Evolutionary conservation across 2,113 vertebrate species (phyloP).

Genomic region (Anolis carolinensis): DNA sequence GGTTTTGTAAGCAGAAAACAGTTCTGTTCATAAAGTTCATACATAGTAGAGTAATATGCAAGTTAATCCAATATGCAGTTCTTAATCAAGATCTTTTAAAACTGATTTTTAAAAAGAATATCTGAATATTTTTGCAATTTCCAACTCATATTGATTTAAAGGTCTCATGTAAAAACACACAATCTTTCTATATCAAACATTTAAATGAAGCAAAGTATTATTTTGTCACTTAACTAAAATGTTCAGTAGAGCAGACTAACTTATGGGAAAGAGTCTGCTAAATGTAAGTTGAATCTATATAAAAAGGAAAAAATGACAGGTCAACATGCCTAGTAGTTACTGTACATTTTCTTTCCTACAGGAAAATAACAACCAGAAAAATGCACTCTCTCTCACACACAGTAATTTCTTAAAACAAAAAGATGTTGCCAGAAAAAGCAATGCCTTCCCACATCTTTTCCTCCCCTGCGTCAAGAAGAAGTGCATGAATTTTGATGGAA

Average conservation of each 20-base stretch:
- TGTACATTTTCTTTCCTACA: slow-evolving; percentile 40
- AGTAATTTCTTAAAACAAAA: slow-evolving; percentile 68
- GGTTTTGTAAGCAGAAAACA: not conserved
- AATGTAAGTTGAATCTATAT: not conserved
- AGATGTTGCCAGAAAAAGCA: slow-evolving; percentile 52
- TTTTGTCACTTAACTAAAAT: not conserved
- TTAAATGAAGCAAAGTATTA: not conserved
- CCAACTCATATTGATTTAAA: not conserved
- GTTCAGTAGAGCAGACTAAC: not conserved
- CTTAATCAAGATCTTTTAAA: not conserved
- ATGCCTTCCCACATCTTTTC: not conserved
- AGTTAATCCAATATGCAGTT: not conserved
- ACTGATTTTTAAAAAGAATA: not conserved
- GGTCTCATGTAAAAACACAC: not conserved
- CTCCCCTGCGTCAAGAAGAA: slow-evolving; percentile 23
- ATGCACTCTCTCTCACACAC: not conserved
- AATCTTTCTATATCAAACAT: not conserved
- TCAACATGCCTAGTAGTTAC: slow-evolving; percentile 41
- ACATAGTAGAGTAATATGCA: not conserved
- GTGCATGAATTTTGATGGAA: slow-evolving; percentile 64
- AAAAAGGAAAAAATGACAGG: slow-evolving; percentile 36
- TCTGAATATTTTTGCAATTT: not conserved
- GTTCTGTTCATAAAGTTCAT: no score
- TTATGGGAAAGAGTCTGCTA: slow-evolving; percentile 10
- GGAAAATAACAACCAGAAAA: slow-evolving; percentile 45